phyloP scores from a whole-genome alignment of 2,797 vertebrate species.

The Alcedo quadribrachys region DNA sequence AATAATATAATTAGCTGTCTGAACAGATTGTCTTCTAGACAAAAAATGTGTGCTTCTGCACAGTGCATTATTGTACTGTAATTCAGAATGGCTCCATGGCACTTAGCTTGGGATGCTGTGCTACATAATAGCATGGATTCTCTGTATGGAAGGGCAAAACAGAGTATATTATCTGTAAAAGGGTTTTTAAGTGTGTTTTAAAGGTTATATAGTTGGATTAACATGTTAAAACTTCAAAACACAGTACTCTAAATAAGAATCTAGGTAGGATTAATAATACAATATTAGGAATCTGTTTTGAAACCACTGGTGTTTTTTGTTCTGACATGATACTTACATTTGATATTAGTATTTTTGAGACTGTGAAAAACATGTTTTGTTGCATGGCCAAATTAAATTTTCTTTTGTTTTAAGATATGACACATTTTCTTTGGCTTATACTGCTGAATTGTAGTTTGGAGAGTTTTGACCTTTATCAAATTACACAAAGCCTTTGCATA shows the following conservation, averaged over 20 bases:
- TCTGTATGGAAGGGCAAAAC: neutral
- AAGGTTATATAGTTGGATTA: neutral
- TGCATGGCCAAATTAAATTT: neutral
- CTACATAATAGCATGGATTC: rapidly evolving
- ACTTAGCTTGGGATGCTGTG: neutral
- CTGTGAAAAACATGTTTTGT: neutral
- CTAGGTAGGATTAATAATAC: neutral
- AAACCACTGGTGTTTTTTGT: neutral
- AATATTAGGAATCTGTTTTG: neutral
- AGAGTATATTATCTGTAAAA: neutral
- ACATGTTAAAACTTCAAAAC: neutral
- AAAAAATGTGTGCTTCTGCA: neutral
- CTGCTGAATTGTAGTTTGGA: neutral
- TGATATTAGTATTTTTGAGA: neutral
- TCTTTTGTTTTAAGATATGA: neutral
- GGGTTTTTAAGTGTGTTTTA: neutral
- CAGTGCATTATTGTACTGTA: neutral
- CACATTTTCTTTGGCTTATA: neutral
- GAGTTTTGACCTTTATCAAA: neutral
- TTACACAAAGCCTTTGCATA: neutral
- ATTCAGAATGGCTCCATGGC: neutral
- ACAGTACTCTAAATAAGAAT: neutral
- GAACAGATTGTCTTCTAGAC: neutral
- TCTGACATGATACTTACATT: neutral
- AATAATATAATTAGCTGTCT: neutral